Conservation (phyloP, 1,140 invertebrate genomes). For the Arion vulgaris region DNA sequence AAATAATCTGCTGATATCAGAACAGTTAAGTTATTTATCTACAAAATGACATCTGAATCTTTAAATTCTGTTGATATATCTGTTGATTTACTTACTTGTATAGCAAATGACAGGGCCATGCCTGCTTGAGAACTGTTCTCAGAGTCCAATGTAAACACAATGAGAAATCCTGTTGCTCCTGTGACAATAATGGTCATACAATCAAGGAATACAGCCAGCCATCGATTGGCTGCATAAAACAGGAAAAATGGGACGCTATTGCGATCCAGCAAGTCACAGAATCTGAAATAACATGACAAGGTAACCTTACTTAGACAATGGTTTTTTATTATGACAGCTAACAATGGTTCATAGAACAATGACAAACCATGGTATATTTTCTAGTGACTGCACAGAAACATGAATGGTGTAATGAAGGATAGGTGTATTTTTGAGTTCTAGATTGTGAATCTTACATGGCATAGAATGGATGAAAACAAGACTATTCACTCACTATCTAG, state of each 20-base stretch:
- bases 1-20: too few species aligned
- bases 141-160: slow-evolving; percentile 76
- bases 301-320: background rate
- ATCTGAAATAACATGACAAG: slow-evolving; percentile 67
- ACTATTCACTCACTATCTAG: too few species aligned
- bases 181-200: slow-evolving; percentile 72
- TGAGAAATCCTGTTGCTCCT: slow-evolving; percentile 76
- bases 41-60: too few species aligned
- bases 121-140: slow-evolving; percentile 77
- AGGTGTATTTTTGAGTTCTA: too few species aligned
- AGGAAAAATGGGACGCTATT: slow-evolving; percentile 76
- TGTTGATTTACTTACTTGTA: slow-evolving; percentile 73
- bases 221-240: slow-evolving; percentile 77
- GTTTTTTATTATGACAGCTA: background rate
- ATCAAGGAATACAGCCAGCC: slow-evolving; percentile 80
- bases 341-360: background rate
- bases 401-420: too few species aligned
- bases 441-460: too few species aligned
- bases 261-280: slow-evolving; percentile 75
- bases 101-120: slow-evolving; percentile 79
- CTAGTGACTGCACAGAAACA: too few species aligned
- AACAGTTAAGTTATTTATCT: too few species aligned
- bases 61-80: too few species aligned
- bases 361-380: background rate
- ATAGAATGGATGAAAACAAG: too few species aligned